Base-by-base conservation (phyloP, 2,888 invertebrate genomes). In the Euphydryas editha region DNA sequence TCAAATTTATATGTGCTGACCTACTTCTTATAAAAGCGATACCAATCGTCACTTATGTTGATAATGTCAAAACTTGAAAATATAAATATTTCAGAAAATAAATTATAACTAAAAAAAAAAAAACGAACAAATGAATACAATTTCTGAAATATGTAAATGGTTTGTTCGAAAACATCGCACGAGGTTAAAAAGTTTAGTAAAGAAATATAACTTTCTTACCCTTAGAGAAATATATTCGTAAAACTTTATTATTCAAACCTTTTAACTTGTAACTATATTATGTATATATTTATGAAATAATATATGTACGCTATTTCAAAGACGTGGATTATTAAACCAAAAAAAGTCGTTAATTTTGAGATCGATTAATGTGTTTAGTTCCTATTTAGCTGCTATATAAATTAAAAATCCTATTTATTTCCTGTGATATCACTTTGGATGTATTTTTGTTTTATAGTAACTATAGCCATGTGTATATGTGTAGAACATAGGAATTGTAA, bases 191-290 rank as follows among this genome's bases (percentile, higher is more conserved):
- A 71, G 62, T 72, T 71, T 57, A 17, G 20, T 56, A 30, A 64
- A 68, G 54, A 57, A 65, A 71, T 72, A 68, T 63, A 72, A 69
- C 61, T 72, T 68, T 39, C 49, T 46, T 42, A 55, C 46, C 69
- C 59, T 68, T n/a, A 30, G 71, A 68, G 71, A 67, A 68, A 72
- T 68, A n/a, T n/a, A 59, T 67, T 65, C 51, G 60, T 49, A 54
- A 56, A 59, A 47, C 47, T 57, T 55, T 62, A 47, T 46, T 55
- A 62, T 62, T 57, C 47, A 56, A 62, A 62, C 57, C 37, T 39
- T 54, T 44, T 57, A 49, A 57, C 47, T 56, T 56, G 42, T 57
- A 42, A 57, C 57, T 39, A 42, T 20, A 57, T 42, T 21, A 42
- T 20, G 6, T 42, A 8, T 57, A 21, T 55, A 30, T n/a, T 0